These are phyloP conservation scores for Enteromius unitaeniatus DNA, from an alignment of 2,797 vertebrate species.

Conservation along the genomic window DNA sequence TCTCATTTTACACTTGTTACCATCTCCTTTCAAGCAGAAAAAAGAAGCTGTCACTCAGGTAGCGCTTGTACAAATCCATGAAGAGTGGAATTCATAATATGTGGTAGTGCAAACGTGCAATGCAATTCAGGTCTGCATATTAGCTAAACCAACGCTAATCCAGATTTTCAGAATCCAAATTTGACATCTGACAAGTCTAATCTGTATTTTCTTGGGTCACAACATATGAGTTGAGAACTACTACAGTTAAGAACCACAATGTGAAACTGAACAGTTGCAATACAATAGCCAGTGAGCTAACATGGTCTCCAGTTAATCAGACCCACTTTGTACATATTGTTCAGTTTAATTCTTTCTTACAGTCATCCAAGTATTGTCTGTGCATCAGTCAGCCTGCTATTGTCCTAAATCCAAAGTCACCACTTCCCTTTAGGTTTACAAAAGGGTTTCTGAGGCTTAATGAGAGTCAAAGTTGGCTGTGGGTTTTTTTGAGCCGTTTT, in stretches of 20 bases:
- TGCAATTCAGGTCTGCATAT: background rate
- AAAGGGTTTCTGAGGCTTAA: conserved; percentile 35
- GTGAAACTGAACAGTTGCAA: background rate
- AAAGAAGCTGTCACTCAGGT: conserved; percentile 5
- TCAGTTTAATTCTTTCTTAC: conserved; percentile 1
- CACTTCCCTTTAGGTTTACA: conserved; percentile 1
- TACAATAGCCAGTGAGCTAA: background rate
- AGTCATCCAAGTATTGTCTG: background rate
- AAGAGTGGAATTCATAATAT: background rate
- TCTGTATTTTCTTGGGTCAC: background rate
- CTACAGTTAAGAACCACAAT: background rate
- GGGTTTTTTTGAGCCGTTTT: conserved; percentile 26
- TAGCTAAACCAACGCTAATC: background rate
- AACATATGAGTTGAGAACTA: background rate
- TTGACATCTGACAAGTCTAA: background rate
- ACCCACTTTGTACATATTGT: background rate
- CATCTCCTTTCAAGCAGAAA: conserved; percentile 62
- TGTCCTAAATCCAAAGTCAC: conserved; percentile 42
- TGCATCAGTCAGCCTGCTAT: background rate
- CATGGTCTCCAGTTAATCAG: background rate
- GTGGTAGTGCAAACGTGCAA: background rate
- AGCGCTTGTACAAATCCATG: background rate
- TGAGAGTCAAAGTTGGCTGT: conserved; percentile 45
- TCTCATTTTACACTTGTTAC: conserved; percentile 61
- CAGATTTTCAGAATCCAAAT: background rate